Evolutionary conservation across 2,888 invertebrate species (phyloP).

Genomic region (Nezara viridula): DNA sequence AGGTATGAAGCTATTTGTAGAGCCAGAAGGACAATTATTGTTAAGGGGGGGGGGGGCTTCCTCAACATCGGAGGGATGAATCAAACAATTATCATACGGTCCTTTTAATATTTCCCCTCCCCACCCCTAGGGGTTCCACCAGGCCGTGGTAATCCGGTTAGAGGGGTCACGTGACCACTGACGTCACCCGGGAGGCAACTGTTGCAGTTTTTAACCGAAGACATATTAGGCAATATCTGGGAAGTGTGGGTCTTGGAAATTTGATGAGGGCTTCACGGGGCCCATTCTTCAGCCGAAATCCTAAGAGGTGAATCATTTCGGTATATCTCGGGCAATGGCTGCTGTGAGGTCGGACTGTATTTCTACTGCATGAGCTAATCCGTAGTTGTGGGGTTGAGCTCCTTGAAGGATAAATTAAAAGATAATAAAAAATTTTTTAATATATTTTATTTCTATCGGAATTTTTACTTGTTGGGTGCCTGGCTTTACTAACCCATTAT

Average conservation of each 20-base stretch:
- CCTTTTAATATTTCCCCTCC: constrained; percentile 55
- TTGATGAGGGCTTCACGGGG: not conserved
- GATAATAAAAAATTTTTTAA: too few relatives aligned
- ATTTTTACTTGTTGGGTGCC: too few relatives aligned
- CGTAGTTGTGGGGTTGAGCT: too few relatives aligned
- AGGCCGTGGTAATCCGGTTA: constrained; percentile 20
- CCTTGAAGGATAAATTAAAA: too few relatives aligned
- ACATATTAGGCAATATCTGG: constrained; percentile 16
- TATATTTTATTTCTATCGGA: too few relatives aligned
- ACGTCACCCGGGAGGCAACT: not conserved
- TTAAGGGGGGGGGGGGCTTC: not conserved
- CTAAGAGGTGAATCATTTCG: not conserved
- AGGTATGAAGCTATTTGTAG: not conserved
- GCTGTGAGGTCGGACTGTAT: not conserved
- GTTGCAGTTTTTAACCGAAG: constrained; percentile 35
- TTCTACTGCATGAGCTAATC: too few relatives aligned
- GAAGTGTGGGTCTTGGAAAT: not conserved
- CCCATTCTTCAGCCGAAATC: not conserved
- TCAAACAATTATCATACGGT: constrained; percentile 58
- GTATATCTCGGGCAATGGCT: not conserved
- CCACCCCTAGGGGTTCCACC: not conserved
- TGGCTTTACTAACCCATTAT: too few relatives aligned
- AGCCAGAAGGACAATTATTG: not conserved
- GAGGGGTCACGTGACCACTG: constrained; percentile 12
- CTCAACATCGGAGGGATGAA: constrained; percentile 1